phyloP scores from a whole-genome alignment of 2,113 vertebrate species.

The Platichthys flesus region DNA sequence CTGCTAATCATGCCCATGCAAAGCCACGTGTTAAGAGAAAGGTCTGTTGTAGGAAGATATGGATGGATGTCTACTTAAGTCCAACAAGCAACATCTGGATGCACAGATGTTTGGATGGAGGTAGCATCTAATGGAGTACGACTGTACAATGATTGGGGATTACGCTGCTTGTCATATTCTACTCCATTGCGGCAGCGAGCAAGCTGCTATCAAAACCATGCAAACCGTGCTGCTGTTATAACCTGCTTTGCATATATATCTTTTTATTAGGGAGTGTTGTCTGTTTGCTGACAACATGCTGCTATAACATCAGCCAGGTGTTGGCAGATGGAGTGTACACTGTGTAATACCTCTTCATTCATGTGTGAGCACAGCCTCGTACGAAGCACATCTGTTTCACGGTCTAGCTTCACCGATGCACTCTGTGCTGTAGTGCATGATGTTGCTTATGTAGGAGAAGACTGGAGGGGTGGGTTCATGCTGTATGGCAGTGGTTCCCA shows the following conservation, averaged over 20 bases:
- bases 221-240: not conserved
- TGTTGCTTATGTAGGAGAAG: not conserved
- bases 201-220: not conserved
- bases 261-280: not conserved
- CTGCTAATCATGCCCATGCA: not conserved
- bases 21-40: not conserved
- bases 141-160: not conserved
- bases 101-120: slow-evolving; percentile 34
- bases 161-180: not conserved
- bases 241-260: not conserved
- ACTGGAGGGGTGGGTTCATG: not conserved
- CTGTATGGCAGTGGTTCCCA: too few relatives aligned
- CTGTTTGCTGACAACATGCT: not conserved
- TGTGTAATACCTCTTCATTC: not conserved
- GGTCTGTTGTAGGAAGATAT: not conserved
- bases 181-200: not conserved
- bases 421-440: not conserved
- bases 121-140: not conserved
- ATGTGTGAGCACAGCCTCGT: not conserved
- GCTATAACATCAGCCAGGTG: not conserved
- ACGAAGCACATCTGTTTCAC: not conserved
- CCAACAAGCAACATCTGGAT: slow-evolving; percentile 9
- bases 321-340: not conserved
- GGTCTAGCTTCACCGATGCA: not conserved
- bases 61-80: not conserved